These are phyloP conservation scores for Tinea trinotella DNA, from an alignment of 2,888 invertebrate species.

Conservation along the genomic window DNA sequence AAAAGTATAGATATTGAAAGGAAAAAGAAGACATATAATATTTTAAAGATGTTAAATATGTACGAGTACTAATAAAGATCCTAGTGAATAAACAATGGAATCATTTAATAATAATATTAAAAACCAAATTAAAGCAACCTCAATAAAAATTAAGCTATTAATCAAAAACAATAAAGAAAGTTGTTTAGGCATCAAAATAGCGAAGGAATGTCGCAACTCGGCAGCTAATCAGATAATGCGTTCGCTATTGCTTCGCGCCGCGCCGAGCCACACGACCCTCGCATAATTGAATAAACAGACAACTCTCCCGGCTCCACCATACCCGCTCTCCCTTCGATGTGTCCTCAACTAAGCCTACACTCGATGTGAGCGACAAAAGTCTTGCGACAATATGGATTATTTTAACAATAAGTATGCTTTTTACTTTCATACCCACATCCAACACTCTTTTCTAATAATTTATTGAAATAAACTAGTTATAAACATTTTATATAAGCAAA, in stretches of 20 bases:
- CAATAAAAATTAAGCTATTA: constrained; percentile 11
- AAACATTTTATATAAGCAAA: too few relatives aligned
- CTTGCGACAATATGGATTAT: too few relatives aligned
- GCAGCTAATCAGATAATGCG: constrained; percentile 39
- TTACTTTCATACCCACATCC: too few relatives aligned
- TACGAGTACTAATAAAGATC: too few relatives aligned
- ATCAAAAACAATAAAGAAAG: constrained; percentile 20
- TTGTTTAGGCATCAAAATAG: constrained; percentile 26
- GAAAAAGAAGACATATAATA: too few relatives aligned
- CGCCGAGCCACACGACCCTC: constrained; percentile 17
- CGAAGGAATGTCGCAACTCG: constrained; percentile 23
- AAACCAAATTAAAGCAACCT: constrained; percentile 29
- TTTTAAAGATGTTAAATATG: too few relatives aligned
- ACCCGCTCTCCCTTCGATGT: neutral
- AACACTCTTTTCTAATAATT: too few relatives aligned
- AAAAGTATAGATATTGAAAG: too few relatives aligned
- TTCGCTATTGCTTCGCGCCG: constrained; percentile 32
- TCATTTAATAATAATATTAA: neutral
- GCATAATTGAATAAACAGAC: constrained; percentile 18
- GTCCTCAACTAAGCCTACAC: neutral
- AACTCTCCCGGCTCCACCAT: constrained; percentile 2
- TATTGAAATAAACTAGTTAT: too few relatives aligned
- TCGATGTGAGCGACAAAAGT: neutral
- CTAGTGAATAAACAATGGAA: neutral
- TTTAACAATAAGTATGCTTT: too few relatives aligned